Conservation (phyloP, 2,797 vertebrate species). For the Malurus leucopterus region DNA sequence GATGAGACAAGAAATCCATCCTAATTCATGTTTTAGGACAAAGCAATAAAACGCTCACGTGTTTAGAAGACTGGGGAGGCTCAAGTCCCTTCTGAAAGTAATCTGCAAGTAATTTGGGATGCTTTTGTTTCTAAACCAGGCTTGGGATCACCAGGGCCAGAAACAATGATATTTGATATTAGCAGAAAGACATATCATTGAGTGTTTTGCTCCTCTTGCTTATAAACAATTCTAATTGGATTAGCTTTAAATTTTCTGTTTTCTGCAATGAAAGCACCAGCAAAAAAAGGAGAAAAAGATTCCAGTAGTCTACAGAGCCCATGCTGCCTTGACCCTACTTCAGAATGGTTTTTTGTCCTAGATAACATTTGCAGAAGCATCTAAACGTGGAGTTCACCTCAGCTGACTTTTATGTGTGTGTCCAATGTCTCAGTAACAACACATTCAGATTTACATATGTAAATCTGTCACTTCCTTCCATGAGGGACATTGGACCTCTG, state of each 20-base stretch:
- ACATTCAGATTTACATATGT: not conserved
- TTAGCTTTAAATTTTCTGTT: not conserved
- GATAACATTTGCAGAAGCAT: not conserved
- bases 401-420: not conserved
- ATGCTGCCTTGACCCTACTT: not conserved
- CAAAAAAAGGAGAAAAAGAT: not conserved
- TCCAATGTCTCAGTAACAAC: not conserved
- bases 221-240: not conserved
- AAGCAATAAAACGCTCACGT: not conserved
- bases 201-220: constrained; percentile 21
- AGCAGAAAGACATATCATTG: not conserved
- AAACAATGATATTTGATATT: not conserved
- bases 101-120: constrained; percentile 14
- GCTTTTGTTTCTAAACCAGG: not conserved
- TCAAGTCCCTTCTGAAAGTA: not conserved
- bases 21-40: not conserved
- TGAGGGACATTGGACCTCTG: not conserved
- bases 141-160: not conserved
- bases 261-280: not conserved
- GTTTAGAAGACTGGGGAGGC: constrained; percentile 4
- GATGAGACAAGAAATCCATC: not conserved
- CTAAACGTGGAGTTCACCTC: not conserved
- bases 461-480: not conserved
- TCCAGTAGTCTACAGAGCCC: not conserved
- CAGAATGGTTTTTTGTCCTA: not conserved